Percentiles rank a stretch among this genome's conserved stretches.
Evolutionary conservation across 2,113 vertebrate species (phyloP).

Genomic region (Megaptera novaeangliae): DNA sequence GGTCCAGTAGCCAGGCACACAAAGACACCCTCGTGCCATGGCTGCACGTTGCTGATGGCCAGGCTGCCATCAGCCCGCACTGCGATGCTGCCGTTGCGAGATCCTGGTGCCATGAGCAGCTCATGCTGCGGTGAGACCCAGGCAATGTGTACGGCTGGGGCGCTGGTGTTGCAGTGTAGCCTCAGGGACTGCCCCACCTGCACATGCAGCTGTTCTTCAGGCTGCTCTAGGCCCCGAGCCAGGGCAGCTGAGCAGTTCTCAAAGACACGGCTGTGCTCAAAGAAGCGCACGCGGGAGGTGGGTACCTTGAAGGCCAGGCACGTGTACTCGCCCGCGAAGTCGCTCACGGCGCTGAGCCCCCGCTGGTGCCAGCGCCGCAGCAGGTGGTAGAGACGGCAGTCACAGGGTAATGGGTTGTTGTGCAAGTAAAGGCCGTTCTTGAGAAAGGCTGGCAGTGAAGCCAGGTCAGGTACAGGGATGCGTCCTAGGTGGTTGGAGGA

Average conservation of each 20-base stretch:
- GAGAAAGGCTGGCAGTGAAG: constrained; percentile 78
- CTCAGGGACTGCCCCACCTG: constrained; percentile 76
- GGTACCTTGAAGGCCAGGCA: constrained; percentile 85
- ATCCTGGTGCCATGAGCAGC: constrained; percentile 85
- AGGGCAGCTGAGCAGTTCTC: constrained; percentile 82
- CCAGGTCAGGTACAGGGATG: constrained; percentile 84
- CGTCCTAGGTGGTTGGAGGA: constrained; percentile 90
- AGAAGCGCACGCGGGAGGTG: constrained; percentile 84
- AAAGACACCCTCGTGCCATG: constrained; percentile 86
- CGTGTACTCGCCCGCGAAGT: constrained; percentile 86
- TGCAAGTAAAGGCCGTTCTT: constrained; percentile 91
- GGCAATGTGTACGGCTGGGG: constrained; percentile 68
- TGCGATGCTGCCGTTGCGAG: constrained; percentile 81
- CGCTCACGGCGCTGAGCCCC: constrained; percentile 83
- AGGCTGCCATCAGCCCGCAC: constrained; percentile 89
- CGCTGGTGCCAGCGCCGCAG: constrained; percentile 86
- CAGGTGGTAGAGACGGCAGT: constrained; percentile 88
- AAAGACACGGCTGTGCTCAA: constrained; percentile 84
- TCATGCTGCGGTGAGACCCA: constrained; percentile 90
- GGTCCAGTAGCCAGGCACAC: constrained; percentile 87
- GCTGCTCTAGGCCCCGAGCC: not conserved
- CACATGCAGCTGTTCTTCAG: constrained; percentile 71
- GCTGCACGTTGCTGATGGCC: constrained; percentile 78
- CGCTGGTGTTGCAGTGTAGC: constrained; percentile 84
- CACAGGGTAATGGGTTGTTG: constrained; percentile 91